phyloP scores from a whole-genome alignment of 2,113 vertebrate species.

The Myotis brandtii region DNA sequence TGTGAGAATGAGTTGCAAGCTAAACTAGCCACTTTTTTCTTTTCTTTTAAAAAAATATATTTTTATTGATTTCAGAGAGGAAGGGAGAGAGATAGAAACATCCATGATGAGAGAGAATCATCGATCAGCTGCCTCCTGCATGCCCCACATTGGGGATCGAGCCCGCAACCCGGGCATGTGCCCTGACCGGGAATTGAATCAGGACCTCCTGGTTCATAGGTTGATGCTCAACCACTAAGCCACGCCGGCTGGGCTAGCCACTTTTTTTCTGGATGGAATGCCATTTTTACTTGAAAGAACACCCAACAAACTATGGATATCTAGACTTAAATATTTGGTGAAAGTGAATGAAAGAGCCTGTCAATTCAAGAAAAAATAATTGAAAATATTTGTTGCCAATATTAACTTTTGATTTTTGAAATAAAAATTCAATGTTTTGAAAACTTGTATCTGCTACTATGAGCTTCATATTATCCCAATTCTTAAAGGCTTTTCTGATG shows the following conservation, averaged over 20 bases:
- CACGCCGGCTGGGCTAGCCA: too few species aligned
- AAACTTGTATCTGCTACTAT: background rate
- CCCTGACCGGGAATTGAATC: too few species aligned
- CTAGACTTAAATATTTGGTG: fast-evolving
- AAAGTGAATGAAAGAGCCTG: background rate
- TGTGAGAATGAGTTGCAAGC: background rate
- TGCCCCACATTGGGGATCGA: too few species aligned
- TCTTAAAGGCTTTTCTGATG: background rate
- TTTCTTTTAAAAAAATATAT: too few species aligned
- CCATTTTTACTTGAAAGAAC: background rate
- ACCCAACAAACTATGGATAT: background rate
- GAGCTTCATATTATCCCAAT: background rate
- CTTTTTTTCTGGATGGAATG: fast-evolving
- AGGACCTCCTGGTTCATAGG: too few species aligned
- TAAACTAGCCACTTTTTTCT: background rate
- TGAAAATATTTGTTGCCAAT: too few species aligned
- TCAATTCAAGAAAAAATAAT: background rate
- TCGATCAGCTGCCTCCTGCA: too few species aligned
- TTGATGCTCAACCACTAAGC: too few species aligned
- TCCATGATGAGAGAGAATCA: too few species aligned
- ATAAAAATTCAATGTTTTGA: background rate
- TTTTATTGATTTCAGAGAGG: too few species aligned
- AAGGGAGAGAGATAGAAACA: too few species aligned
- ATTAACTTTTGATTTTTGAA: background rate
- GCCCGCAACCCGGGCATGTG: too few species aligned